phyloP scores from a whole-genome alignment of 2,888 invertebrate species.

The Aproaerema taeniolella region DNA sequence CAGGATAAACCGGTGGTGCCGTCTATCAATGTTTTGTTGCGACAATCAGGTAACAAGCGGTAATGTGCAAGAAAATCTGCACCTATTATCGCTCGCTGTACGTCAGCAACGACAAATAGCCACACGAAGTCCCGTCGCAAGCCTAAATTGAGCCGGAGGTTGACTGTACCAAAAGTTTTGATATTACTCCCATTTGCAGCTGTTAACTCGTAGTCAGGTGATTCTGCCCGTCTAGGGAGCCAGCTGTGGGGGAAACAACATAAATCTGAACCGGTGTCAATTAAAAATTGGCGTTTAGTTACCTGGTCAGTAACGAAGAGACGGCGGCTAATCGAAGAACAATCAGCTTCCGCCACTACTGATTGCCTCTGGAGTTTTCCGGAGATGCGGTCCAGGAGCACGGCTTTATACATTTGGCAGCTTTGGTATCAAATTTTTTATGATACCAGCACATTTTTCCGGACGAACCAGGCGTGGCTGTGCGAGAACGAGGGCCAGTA shows the following conservation, averaged over 20 bases:
- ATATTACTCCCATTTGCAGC: constrained; percentile 19
- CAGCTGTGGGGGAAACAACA: constrained; percentile 14
- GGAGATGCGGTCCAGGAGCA: constrained; percentile 15
- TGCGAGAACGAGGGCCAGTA: not conserved
- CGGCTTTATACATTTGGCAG: not conserved
- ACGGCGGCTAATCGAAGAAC: constrained; percentile 12
- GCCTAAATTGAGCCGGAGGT: constrained; percentile 12
- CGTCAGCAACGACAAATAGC: constrained; percentile 18
- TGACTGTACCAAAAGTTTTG: constrained; percentile 15
- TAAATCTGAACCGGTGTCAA: constrained; percentile 20
- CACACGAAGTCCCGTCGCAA: constrained; percentile 12
- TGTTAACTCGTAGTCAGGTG: constrained; percentile 13
- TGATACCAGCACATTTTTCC: constrained; percentile 1
- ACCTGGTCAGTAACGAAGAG: not conserved
- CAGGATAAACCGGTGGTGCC: constrained; percentile 11
- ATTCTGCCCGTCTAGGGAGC: not conserved
- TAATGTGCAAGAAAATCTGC: constrained; percentile 16
- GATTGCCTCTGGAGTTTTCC: constrained; percentile 17
- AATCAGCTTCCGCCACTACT: constrained; percentile 17
- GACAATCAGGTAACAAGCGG: constrained; percentile 17
- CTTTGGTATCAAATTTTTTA: not conserved
- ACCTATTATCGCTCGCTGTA: constrained; percentile 16
- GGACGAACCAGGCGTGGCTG: not conserved
- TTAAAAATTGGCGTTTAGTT: not conserved
- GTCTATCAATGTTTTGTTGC: constrained; percentile 7